Percentiles rank a stretch among this genome's conserved stretches.
These are phyloP conservation scores for Carassius gibelio DNA, from an alignment of 2,113 vertebrate species.

Conservation along the genomic window DNA sequence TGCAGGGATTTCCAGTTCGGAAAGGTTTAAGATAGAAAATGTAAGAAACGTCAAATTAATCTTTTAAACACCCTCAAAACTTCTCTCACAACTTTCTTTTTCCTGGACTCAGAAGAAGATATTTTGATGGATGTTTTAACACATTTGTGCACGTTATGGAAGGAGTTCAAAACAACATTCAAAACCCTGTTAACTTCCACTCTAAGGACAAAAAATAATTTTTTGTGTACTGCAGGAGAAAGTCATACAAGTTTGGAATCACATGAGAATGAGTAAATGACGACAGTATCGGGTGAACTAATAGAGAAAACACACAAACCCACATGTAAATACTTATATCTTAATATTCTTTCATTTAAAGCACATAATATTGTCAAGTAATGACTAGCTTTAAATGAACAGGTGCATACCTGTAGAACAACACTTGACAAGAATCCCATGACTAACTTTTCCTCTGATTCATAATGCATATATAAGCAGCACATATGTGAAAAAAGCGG, in stretches of 20 bases:
- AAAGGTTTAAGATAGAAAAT: not conserved
- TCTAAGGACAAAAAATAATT: not conserved
- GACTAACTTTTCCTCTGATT: slow-evolving; percentile 45
- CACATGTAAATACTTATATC: slow-evolving; percentile 24
- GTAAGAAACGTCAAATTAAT: not conserved
- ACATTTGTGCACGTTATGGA: not conserved
- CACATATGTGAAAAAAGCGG: slow-evolving; percentile 20
- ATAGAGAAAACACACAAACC: not conserved
- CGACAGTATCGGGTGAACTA: not conserved
- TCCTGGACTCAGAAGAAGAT: not conserved
- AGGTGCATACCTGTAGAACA: slow-evolving; percentile 45
- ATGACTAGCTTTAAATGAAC: slow-evolving; percentile 32
- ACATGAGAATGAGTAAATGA: not conserved
- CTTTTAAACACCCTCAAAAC: not conserved
- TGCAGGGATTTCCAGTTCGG: not conserved
- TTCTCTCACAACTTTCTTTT: not conserved
- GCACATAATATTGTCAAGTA: too few relatives aligned
- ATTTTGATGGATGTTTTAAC: not conserved
- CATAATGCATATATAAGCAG: not conserved
- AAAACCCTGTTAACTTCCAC: not conserved
- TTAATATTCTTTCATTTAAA: not conserved
- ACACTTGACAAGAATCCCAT: slow-evolving; percentile 14
- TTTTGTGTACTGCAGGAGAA: not conserved
- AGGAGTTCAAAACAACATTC: not conserved
- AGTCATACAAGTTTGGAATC: not conserved